Conservation (phyloP, 2,888 invertebrate genomes). For the Dicyrtoma fusca region DNA sequence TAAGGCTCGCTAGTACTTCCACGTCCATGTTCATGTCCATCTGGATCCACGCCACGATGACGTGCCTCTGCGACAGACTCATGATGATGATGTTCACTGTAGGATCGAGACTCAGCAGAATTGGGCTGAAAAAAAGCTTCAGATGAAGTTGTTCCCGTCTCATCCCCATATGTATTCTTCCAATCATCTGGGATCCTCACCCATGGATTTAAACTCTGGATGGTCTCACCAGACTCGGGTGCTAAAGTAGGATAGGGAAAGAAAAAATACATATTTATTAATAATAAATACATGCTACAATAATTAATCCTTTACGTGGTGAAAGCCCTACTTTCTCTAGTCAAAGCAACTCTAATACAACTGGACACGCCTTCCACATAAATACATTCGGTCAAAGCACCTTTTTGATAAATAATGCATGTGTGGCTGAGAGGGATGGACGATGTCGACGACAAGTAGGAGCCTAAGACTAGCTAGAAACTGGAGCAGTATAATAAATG, state of each 20-base stretch:
- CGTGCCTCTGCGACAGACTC: constrained; percentile 13
- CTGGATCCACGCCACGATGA: constrained; percentile 27
- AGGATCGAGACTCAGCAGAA: constrained; percentile 46
- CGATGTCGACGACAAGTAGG: too few species aligned
- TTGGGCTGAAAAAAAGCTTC: constrained; percentile 42
- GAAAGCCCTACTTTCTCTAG: too few species aligned
- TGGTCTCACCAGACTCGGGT: constrained; percentile 52
- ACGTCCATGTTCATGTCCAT: constrained; percentile 4
- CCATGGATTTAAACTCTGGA: constrained; percentile 55
- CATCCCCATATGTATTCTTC: constrained; percentile 47
- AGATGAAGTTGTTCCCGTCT: constrained; percentile 45
- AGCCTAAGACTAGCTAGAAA: too few species aligned
- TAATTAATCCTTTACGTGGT: too few species aligned
- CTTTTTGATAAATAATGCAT: too few species aligned
- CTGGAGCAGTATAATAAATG: too few species aligned
- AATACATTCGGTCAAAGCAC: too few species aligned
- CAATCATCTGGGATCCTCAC: constrained; percentile 54
- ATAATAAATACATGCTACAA: too few species aligned
- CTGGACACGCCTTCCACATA: too few species aligned
- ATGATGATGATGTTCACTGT: constrained; percentile 9
- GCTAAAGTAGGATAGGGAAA: neutral
- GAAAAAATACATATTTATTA: neutral
- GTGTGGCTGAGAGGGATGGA: too few species aligned
- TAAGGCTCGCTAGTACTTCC: constrained; percentile 44
- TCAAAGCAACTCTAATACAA: too few species aligned